Conservation (phyloP, 2,113 vertebrate species). For the Sialia sialis region DNA sequence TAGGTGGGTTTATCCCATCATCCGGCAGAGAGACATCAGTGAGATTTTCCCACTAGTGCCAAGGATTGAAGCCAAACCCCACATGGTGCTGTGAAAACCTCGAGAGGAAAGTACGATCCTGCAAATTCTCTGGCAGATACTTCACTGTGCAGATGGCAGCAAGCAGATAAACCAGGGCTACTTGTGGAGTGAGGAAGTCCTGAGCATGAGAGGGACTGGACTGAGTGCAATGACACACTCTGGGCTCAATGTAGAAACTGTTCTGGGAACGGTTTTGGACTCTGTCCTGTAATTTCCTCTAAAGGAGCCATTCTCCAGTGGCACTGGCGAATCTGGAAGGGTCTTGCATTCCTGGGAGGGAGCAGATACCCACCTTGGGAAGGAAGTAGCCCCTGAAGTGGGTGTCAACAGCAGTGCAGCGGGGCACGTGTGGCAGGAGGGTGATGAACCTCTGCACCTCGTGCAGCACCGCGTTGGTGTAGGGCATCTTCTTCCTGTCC, state of each 20-base stretch:
- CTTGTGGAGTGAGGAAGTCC: neutral
- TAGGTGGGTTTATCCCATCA: neutral
- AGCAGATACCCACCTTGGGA: slow-evolving; percentile 68
- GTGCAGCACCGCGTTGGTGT: slow-evolving; percentile 84
- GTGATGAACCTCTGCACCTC: slow-evolving; percentile 88
- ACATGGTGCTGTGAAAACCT: neutral
- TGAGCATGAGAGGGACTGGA: neutral
- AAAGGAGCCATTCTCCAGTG: neutral
- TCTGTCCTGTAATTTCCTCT: neutral
- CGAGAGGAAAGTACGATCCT: neutral
- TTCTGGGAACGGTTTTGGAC: neutral
- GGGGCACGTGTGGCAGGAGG: slow-evolving; percentile 71
- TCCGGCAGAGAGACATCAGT: neutral
- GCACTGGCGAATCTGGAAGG: neutral
- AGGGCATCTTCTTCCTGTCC: slow-evolving; percentile 72
- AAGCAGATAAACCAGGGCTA: neutral
- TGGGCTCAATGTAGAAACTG: neutral
- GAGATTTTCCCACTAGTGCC: neutral
- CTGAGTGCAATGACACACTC: neutral
- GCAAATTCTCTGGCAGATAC: neutral
- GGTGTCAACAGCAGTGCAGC: slow-evolving; percentile 46
- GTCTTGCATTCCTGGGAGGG: neutral
- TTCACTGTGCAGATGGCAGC: neutral
- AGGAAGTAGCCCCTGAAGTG: slow-evolving; percentile 72
- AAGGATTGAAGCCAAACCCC: neutral